phyloP scores from a whole-genome alignment of 2,888 invertebrate species.

The Icerya purchasi region DNA sequence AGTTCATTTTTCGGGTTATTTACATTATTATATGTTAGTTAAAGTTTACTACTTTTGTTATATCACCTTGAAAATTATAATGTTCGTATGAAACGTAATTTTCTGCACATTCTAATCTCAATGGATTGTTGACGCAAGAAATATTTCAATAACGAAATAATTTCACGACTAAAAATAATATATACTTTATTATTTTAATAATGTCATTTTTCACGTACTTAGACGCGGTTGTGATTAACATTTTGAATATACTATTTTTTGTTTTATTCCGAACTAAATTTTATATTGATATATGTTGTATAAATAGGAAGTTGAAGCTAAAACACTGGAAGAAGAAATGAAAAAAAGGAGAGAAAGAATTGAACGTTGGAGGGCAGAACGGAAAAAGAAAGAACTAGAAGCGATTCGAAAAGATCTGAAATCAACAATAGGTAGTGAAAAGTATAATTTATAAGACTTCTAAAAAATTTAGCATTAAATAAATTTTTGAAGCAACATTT shows the following conservation, averaged over 20 bases:
- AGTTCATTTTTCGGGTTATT: no score
- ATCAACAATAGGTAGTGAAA: conserved; percentile 25
- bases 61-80: no score
- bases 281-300: conserved; percentile 17
- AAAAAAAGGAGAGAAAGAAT: conserved; percentile 84
- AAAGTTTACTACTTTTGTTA: no score
- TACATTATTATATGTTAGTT: no score
- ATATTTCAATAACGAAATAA: no score
- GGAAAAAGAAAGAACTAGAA: conserved; percentile 69
- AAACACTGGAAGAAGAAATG: conserved; percentile 80
- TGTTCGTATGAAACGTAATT: no score
- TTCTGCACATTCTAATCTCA: no score
- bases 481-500: no score
- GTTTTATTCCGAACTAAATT: not conserved
- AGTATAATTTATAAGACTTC: no score
- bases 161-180: no score
- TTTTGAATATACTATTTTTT: not conserved
- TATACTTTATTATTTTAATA: conserved; percentile 4
- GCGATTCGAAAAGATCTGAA: conserved; percentile 56
- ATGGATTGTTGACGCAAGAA: no score
- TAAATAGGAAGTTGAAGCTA: conserved; percentile 63
- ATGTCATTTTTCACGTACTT: not conserved
- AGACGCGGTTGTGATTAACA: not conserved
- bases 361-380: conserved; percentile 84
- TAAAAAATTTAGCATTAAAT: no score